Evolutionary conservation across 2,113 vertebrate species (phyloP), one percentile per base, ranked within the genome.

Genomic region (Toxotes chatareus): DNA sequence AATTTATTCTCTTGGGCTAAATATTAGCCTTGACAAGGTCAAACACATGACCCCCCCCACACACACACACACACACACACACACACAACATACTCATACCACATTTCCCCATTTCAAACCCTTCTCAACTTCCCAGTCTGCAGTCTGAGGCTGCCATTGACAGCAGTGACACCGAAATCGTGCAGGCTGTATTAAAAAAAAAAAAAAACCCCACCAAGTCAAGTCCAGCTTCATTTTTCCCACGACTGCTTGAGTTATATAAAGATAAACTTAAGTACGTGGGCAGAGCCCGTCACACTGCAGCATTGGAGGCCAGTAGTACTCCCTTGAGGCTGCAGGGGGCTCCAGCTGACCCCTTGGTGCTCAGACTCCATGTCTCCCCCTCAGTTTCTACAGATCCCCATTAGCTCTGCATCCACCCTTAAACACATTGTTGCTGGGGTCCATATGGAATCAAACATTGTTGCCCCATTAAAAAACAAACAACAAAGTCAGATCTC

Each of bases 201-300:
- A 74, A 63, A 59, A 65, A 64, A 65, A 46, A 56, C 78, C n/a
- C 23, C 57, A 82, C 67, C n/a, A 4, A 88, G 84, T 82, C 78
- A 72, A 77, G 60, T 59, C 60, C 82, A 68, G 80, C 85, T 84
- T 85, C 40, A 78, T 82, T 87, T 91, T 95, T 95, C 95, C 94
- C 94, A 95, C 86, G 91, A 88, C 89, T 87, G 70, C 78, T 68
- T 31, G 67, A 91, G 91, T 93, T 95, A 94, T 92, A 91, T 94
- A 92, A 93, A 94, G 94, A 91, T 87, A 82, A 83, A 83, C 79
- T 86, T 67, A 84, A 93, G 85, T 89, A 85, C 76, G 71, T 92
- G 88, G 91, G 92, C 87, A 88, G 90, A 83, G 78, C 68, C 73
- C 13, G 83, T 84, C 77, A 67, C 77, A 61, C 70, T 70, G 84